These are phyloP conservation scores for Gallinago nigripennis DNA, from an alignment of 2,797 vertebrate species.

Conservation along the genomic window DNA sequence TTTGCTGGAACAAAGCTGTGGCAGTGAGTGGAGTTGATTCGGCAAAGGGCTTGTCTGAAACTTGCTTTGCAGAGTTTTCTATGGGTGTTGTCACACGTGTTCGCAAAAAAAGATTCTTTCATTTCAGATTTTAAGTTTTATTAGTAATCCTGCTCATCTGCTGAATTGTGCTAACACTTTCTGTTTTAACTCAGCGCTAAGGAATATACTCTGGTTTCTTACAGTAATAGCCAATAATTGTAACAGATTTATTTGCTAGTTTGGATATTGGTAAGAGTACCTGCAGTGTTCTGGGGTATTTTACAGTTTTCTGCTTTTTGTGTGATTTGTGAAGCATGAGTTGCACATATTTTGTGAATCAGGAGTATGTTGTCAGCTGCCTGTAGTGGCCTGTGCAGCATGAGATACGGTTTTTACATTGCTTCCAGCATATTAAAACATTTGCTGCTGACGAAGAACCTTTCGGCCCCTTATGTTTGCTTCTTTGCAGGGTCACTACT, in stretches of 20 bases:
- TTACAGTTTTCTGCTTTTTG: neutral
- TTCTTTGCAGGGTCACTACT: neutral
- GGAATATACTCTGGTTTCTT: neutral
- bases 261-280: neutral
- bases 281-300: neutral
- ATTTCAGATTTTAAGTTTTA: neutral
- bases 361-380: neutral
- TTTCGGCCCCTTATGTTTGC: neutral
- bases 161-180: neutral
- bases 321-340: neutral
- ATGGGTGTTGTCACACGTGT: rapidly evolving
- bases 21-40: rapidly evolving
- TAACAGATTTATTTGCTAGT: neutral
- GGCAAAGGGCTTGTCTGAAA: neutral
- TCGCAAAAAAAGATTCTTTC: neutral
- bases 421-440: neutral
- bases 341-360: neutral
- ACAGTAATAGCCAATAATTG: neutral
- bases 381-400: neutral
- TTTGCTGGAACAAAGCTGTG: neutral
- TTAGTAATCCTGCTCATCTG: neutral
- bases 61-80: neutral
- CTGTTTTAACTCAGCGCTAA: neutral
- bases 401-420: neutral
- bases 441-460: neutral